Evolutionary conservation across 2,888 invertebrate species (phyloP).

Genomic region (Troides oblongomaculatus): DNA sequence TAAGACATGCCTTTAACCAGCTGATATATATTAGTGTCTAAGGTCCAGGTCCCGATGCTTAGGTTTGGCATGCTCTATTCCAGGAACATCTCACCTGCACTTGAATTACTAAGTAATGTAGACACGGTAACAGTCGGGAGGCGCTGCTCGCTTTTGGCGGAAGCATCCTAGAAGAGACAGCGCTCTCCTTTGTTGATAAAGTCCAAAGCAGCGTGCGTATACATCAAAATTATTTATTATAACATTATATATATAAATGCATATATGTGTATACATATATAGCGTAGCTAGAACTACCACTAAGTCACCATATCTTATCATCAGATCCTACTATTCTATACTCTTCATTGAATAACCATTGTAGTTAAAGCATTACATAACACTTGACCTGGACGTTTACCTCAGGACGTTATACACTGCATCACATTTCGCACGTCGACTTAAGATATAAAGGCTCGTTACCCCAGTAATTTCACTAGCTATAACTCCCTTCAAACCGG

Average conservation of each 20-base stretch:
- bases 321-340: no score
- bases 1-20: slow-evolving; percentile 15
- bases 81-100: slow-evolving; percentile 75
- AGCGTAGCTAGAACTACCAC: no score
- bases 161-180: slow-evolving; percentile 73
- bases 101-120: slow-evolving; percentile 73
- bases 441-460: no score
- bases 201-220: slow-evolving; percentile 59
- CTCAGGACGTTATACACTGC: no score
- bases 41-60: slow-evolving; percentile 9
- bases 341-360: no score
- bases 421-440: no score
- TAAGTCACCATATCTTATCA: no score
- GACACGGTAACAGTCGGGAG: slow-evolving; percentile 65
- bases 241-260: neutral
- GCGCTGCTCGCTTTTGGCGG: slow-evolving; percentile 71
- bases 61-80: slow-evolving; percentile 49
- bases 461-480: no score
- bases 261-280: no score
- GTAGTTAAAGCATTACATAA: no score
- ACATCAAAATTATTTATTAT: slow-evolving; percentile 32
- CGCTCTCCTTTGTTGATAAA: slow-evolving; percentile 59
- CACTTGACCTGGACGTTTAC: no score
- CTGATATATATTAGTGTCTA: slow-evolving; percentile 9
- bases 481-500: no score